Evolutionary conservation across 2,888 invertebrate genomes (phyloP), one percentile per base, ranked within the genome.

Genomic region (Lacanobia oleracea): DNA sequence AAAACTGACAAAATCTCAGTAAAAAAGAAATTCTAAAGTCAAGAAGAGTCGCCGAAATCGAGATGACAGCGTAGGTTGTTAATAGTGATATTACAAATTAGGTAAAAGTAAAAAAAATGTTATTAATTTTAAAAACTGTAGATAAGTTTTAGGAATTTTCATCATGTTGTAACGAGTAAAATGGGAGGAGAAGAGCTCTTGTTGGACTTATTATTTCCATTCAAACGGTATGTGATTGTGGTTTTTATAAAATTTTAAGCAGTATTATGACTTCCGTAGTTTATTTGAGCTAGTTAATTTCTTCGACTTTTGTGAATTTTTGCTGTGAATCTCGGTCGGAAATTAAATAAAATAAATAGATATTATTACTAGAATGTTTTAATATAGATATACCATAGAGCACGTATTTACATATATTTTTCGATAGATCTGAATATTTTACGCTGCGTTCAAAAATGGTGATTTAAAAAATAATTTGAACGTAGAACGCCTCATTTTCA

Each of bases 81-180:
- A 94, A 93, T 95, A 95, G 95, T 95, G 94, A 95, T 95, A 95
- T 93, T 94, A 95, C 92, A 93, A 92, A 91, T 91, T 94, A 95
- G 94, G 94, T 91, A 91, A 93, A 93, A 92, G 77, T 68, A 76
- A 82, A 85, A 93, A 92, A 93, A 93, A 94, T 94, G 95, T 95
- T 95, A 94, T 95, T 95, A 91, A 94, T 95, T 95, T 94, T 90
- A 92, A 90, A 77, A 83, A 93, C 86, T 81, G 92, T 95, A 95
- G 94, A 88, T 94, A 95, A 94, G 92, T 91, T 92, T 84, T 94
- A 94, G 94, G 87, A 88, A 93, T 92, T 94, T 94, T 92, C 93
- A 94, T 94, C 93, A 91, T 92, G 94, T 94, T 94, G 92, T 93
- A 92, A 91, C 84, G 90, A 91, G 81, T 81, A 85, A 89, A 84